Evolutionary conservation across 2,888 invertebrate genomes (phyloP), one percentile per base, ranked within the genome.

Genomic region (Chymomyza fuscimana): DNA sequence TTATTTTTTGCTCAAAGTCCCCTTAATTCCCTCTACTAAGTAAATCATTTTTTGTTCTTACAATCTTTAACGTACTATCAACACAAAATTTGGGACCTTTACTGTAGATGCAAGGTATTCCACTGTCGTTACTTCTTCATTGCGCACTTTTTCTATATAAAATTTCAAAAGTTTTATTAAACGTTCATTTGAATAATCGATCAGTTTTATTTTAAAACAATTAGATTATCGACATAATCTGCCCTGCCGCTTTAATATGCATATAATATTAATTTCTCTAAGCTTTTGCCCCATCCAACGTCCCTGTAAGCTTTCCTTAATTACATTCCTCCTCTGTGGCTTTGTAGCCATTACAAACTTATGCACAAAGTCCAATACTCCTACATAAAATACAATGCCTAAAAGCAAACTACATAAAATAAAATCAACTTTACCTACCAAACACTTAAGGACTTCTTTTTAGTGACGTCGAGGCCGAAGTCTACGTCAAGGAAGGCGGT

Each of bases 371-470:
- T 46, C 40, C 40, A 46, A 12, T 46, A 46, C 40, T 12, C 4
- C 40, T 69, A 46, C 12, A 32, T 71, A 64, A 80, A 80, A 80
- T 12, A 46, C 40, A 46, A 46, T 46, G 40, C 40, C 40, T 46
- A 46, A 46, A 46, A 46, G 40, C 40, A 46, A 46, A 46, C 40
- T 46, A 46, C 40, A 46, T 46, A 46, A 46, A 46, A 46, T 74
- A 51, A 80, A 78, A 78, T 78, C 80, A 70, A 69, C 68, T 74
- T 65, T 70, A 69, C 69, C 72, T 52, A 54, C 58, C 69, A 40
- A 76, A 46, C 73, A 65, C 79, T 70, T 67, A 22, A 22, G 15
- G 65, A 60, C 78, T 46, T 46, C 40, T 12, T 15, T 46, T 46
- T 12, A 46, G 40, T 46, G 12, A 46, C 40, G 40, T 40, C 40